Evolutionary conservation across 2,797 vertebrate genomes (phyloP), one percentile per base, ranked within the genome.

Genomic region (Hylomyscus alleni): DNA sequence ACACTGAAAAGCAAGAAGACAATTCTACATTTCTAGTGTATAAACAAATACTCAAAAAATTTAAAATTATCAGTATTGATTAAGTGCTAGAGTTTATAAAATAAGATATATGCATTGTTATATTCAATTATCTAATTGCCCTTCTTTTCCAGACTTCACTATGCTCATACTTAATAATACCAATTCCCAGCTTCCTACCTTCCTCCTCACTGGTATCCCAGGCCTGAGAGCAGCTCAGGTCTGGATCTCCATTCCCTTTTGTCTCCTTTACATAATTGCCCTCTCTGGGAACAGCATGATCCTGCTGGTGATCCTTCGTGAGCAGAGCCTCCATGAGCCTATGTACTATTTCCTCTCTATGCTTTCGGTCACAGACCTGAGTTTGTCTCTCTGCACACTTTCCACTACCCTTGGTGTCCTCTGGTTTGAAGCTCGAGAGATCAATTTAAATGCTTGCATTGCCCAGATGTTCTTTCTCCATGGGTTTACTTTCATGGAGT

Each of bases 401-500:
- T 97, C 91, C 17, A 97, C 96, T 1, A 96, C 92, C 1, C 96
- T 98, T 89, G 89, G 95, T 65, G 96, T 98, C 84, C 90, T 98
- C 72, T 98, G 97, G 94, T 97, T 97, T 76, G 86, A 93, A 91
- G 89, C 80, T 1, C 31, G 11, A 73, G 84, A 94, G 60, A 97
- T 99, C 44, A 98, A 96, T 3, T 95, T 98, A 84, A 94, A 96
- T 81, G 95, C 93, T 4, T 98, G 97, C 84, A 95, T 98, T 93
- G 73, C 90, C 15, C 98, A 98, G 92, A 98, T 98, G 96, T 98
- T 97, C 80, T 97, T 98, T 91, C 95, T 98, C 17, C 97, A 98
- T 56, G 75, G 95, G 6, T 95, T 98, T 87, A 97, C 97, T 31
- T 96, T 97, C 81, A 98, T 91, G 93, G 97, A 98, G 82, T 98